Base-by-base conservation (phyloP, 1,140 invertebrate genomes). In the Pseudomyrmex dendroicus region DNA sequence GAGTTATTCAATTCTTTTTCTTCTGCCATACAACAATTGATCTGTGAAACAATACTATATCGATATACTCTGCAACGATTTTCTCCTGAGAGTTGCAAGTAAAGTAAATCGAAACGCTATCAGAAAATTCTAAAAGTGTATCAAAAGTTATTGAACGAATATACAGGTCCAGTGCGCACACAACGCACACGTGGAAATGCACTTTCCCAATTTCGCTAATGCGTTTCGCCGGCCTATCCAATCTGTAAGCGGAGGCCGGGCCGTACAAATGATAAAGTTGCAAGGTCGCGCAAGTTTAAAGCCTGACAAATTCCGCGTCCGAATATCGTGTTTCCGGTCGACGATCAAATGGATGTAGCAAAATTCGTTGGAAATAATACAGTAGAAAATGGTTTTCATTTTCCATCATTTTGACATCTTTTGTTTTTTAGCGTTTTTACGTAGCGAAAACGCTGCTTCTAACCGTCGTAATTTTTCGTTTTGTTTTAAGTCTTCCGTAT, bases 201-300 rank as follows among this genome's bases (percentile, higher is more conserved):
- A 50, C 50, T 70, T 82, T 64, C 63, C 62, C 85, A 83, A 89
- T 89, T 83, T 80, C 35, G 73, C 5, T 87, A 87, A 89, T 89
- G 84, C 57, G 61, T 84, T 86, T 84, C 22, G 74, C 15, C 22
- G 52, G 54, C 20, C 61, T 61, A 54, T 77, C 52, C 82, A 62
- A 86, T 82, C 59, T 74, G 56, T 57, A 73, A 35, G 64, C 35
- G 25, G 15, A 66, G 46, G 13, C 63, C 46, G 59, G 25, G 25
- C 13, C 9, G 35, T 17, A 13, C 17, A 50, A 73, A 44, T 66
- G 82, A 77, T 74, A 80, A 86, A 84, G 48, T 84, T 62, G n/a
- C 50, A 56, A 67, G 52, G 67, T 15, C 7, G 52, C 7, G 54
- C 22, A 46, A 56, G 20, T 70, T 78, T 67, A 83, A 85, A 78